Base-by-base conservation (phyloP, 2,113 vertebrate species). In the Psammodynastes pulverulentus region DNA sequence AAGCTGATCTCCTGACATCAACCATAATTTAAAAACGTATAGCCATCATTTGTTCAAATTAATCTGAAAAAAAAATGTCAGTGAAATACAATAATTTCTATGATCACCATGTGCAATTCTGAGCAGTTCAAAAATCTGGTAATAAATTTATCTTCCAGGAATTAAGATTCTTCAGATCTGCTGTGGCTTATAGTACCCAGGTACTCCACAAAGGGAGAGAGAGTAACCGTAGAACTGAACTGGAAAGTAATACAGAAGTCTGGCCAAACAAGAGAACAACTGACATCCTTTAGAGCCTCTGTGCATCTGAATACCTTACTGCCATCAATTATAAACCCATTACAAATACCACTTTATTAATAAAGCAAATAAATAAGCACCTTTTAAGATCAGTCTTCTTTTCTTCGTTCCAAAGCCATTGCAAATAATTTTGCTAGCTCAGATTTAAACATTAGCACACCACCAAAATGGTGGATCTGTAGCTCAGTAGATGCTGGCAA, bases 1-100 rank as follows among this genome's bases (percentile, higher is more conserved):
- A 52, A 95, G 21, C 9, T 92, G 1, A 72, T 91, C 86, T 85
- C 85, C 26, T 67, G 56, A 92, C 94, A 93, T 93, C 93, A 94
- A 88, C 79, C 51, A 54, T 45, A 92, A 84, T 92, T 52, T 89
- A 52, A 58, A 85, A 49, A 92, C 15, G 46, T 56, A 43, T 12
- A 34, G 45, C 29, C 15, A 62, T 13, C 39, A 62, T 85, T 89
- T 92, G 43, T 89, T 58, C 34, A 12, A 62, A 26, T 58, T 89
- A 85, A 89, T 58, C 13, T 58, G 43, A 84, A 49, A 84, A 49
- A 49, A 48, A 89, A 53, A 21, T 84, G 29, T 56, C 43, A 12
- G 29, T 56, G 29, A 54, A 54, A 85, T 23, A 23, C 34, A 88
- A 84, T 84, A 15, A 0, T 15, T 52, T 79, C 43, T 29, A 43